Base-by-base conservation (phyloP, 2,113 vertebrate genomes). In the Syrrhaptes paradoxus region DNA sequence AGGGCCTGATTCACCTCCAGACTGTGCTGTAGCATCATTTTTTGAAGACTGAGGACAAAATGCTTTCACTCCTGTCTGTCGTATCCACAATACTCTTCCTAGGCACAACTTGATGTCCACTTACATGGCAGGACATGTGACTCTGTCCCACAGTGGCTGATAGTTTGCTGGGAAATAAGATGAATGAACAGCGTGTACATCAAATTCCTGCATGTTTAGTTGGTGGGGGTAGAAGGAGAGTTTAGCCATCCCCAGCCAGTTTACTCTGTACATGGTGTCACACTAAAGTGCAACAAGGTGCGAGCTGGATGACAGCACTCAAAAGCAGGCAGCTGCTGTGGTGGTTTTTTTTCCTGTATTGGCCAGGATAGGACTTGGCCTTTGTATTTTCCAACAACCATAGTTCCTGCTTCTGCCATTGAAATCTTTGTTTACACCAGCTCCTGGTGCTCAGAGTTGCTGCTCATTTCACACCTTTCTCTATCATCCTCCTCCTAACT, bases 361-460 rank as follows among this genome's bases (percentile, higher is more conserved):
- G 14, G 46, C n/a, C 45, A 81, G 20, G 48, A 51, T 1, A 74
- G 26, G 31, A 72, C 45, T 55, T 73, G 55, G 17, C 9, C 43
- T 89, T 71, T 54, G 29, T 57, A 20, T 45, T 87, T 92, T n/a
- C 81, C 48, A 82, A 29, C n/a, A 81, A 12, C 7, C 28, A 17
- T 8, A n/a, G 31, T 36, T 80, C 9, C 46, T 24, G 11, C 19
- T 85, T 91, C 79, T 67, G 45, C 13, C 65, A 32, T 72, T 45
- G 28, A 78, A 78, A 68, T 75, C 38, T 90, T 78, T 46, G 5
- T 84, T 88, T 75, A 78, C 4, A 17, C 25, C 38, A 55, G 9
- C 21, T 90, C 41, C 54, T 3, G 1, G 16, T 1, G 0, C 58
- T 41, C 0, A 0, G 48, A 87, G 4, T 38, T 87, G 51, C 12